A percentile compares a stretch with the other conserved stretches of the same genome.
phyloP scores from a whole-genome alignment of 2,797 vertebrate species.

The Clamator glandarius region DNA sequence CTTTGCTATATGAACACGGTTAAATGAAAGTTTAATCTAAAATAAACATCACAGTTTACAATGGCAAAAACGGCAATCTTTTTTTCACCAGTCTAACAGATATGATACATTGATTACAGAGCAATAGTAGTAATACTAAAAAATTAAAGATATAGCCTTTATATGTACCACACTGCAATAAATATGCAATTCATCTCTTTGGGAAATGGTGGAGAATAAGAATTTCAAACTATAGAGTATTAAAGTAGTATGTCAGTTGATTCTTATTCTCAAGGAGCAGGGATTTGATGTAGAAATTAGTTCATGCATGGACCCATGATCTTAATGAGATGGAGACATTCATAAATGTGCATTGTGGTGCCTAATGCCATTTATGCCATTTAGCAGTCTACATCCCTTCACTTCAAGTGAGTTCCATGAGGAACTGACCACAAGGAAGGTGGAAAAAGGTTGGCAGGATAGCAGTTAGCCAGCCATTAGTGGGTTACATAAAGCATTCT shows the following conservation, averaged over 20 bases:
- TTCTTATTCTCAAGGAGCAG: background rate
- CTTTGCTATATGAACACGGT: too few relatives aligned
- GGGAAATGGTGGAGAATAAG: background rate
- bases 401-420: background rate
- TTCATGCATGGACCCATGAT: background rate
- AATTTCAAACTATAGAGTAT: background rate
- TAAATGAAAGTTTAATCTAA: too few relatives aligned
- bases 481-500: background rate
- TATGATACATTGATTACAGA: background rate
- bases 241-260: background rate
- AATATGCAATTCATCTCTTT: background rate
- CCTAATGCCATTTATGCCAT: background rate
- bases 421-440: background rate
- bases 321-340: background rate
- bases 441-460: background rate
- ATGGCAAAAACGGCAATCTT: too few relatives aligned
- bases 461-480: background rate
- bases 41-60: too few relatives aligned
- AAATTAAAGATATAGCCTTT: background rate
- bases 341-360: background rate
- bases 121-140: background rate
- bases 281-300: background rate
- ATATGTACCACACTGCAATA: background rate
- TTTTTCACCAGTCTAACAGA: background rate
- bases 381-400: background rate